Evolutionary conservation across 1,140 invertebrate genomes (phyloP).

Genomic region (Meloidogyne exigua): DNA sequence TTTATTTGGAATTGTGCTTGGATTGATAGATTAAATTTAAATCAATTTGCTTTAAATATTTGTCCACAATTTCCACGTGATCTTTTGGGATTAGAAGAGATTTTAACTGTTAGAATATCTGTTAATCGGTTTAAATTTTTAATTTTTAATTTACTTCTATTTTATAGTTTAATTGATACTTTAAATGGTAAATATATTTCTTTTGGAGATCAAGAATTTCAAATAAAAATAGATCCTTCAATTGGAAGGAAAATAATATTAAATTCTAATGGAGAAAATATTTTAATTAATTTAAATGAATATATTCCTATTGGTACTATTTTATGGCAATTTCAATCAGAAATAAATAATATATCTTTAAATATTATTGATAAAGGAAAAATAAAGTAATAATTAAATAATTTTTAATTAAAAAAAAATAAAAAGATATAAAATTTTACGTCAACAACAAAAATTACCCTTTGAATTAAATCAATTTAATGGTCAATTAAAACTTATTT

Average conservation of each 20-base stretch:
- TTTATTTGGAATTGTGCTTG: slow-evolving; percentile 18
- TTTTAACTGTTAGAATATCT: not conserved
- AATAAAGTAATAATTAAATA: slow-evolving; percentile 20
- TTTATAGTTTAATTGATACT: slow-evolving; percentile 2
- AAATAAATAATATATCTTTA: slow-evolving; percentile 22
- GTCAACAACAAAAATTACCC: slow-evolving; percentile 25
- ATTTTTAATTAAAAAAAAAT: not conserved
- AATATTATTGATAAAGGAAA: slow-evolving; percentile 20
- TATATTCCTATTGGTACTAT: slow-evolving; percentile 30
- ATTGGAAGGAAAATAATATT: slow-evolving; percentile 27
- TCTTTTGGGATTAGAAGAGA: slow-evolving; percentile 6
- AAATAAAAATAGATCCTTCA: slow-evolving; percentile 29
- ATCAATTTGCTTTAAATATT: slow-evolving; percentile 20
- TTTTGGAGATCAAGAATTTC: slow-evolving; percentile 8
- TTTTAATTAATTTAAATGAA: slow-evolving; percentile 42
- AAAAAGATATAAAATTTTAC: slow-evolving; percentile 13
- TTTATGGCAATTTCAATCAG: slow-evolving; percentile 38
- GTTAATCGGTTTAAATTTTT: slow-evolving; percentile 7
- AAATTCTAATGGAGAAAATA: not conserved
- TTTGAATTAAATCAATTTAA: slow-evolving; percentile 38
- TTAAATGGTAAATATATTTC: not conserved
- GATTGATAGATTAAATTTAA: slow-evolving; percentile 5
- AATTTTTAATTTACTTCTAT: not conserved
- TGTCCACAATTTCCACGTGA: slow-evolving; percentile 17
- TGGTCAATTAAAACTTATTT: slow-evolving; percentile 38